phyloP scores from a whole-genome alignment of 2,113 vertebrate genomes.

The Vidua macroura region DNA sequence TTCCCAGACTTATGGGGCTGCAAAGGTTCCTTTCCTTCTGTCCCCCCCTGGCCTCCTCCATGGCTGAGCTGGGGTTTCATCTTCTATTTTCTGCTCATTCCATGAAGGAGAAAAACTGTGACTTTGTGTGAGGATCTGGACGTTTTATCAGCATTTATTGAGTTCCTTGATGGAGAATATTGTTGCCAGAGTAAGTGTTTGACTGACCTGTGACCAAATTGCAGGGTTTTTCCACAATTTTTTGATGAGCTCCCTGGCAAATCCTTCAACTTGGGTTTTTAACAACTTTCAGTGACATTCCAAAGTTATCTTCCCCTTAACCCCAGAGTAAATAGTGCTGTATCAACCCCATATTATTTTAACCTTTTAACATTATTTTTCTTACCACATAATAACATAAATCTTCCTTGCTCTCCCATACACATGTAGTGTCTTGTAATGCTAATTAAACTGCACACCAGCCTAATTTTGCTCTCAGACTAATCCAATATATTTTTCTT shows the following conservation, averaged over 20 bases:
- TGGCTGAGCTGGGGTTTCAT: not conserved
- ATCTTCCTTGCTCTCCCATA: slow-evolving; percentile 40
- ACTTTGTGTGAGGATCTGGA: not conserved
- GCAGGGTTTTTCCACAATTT: not conserved
- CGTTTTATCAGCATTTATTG: not conserved
- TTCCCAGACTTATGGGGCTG: not conserved
- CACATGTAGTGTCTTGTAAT: slow-evolving; percentile 62
- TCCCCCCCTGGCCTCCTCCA: not conserved
- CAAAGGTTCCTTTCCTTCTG: not conserved
- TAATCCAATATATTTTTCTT: slow-evolving; percentile 59
- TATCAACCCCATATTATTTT: not conserved
- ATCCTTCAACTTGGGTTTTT: not conserved
- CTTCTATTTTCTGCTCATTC: not conserved
- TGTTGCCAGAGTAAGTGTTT: not conserved
- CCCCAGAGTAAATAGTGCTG: not conserved
- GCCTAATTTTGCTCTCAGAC: slow-evolving; percentile 42
- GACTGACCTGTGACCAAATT: not conserved
- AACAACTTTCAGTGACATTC: not conserved
- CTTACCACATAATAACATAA: slow-evolving; percentile 27
- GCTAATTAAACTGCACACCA: slow-evolving; percentile 53
- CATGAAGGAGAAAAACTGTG: not conserved
- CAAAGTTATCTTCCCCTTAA: not conserved
- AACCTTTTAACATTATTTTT: slow-evolving; percentile 37
- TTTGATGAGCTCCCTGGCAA: not conserved
- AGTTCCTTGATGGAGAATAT: not conserved